These are phyloP conservation scores for Drosophila insularis DNA, from an alignment of 1,140 invertebrate species.

Conservation along the genomic window DNA sequence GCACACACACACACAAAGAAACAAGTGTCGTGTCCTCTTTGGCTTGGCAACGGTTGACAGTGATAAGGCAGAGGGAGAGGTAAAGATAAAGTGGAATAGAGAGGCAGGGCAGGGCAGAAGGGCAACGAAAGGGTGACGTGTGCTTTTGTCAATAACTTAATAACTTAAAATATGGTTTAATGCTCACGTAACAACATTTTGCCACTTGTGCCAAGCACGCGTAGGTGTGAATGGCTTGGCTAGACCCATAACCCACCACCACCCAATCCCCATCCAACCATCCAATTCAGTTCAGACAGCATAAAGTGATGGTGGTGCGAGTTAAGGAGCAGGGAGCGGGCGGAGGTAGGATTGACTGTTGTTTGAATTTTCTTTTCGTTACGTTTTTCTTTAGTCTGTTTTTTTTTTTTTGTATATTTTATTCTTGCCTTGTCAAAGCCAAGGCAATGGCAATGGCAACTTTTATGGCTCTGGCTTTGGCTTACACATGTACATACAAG, in stretches of 20 bases:
- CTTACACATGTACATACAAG: constrained; percentile 45
- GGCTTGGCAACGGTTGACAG: constrained; percentile 39
- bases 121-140: constrained; percentile 64
- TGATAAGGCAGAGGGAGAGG: not conserved
- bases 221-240: constrained; percentile 63
- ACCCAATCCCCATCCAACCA: not conserved
- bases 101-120: no score
- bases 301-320: no score
- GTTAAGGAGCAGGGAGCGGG: no score
- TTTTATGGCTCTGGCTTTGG: constrained; percentile 43
- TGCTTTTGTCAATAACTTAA: constrained; percentile 80
- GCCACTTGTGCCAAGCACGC: constrained; percentile 71
- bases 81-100: no score
- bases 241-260: not conserved
- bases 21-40: constrained; percentile 70
- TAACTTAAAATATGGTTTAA: constrained; percentile 81
- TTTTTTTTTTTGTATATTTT: not conserved
- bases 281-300: not conserved
- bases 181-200: constrained; percentile 80
- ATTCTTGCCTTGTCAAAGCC: constrained; percentile 36
- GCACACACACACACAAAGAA: not conserved
- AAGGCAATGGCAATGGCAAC: constrained; percentile 51
- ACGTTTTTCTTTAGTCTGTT: not conserved
- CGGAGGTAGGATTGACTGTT: not conserved
- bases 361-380: constrained; percentile 1